Evolutionary conservation across 2,113 vertebrate species (phyloP), one percentile per base, ranked within the genome.

Genomic region (Amazona vittata): DNA sequence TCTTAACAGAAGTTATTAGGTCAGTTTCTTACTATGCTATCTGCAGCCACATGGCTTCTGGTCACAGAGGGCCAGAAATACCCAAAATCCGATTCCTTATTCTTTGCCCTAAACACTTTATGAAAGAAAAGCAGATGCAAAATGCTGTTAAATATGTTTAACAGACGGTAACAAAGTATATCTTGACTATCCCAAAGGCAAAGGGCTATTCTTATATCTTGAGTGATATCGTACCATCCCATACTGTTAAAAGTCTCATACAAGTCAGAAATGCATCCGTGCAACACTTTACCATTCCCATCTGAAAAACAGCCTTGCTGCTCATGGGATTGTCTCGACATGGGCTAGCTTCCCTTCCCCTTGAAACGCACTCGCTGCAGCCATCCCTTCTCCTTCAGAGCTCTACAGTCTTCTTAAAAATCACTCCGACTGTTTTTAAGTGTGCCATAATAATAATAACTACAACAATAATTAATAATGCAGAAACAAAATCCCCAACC

Each of bases 331-430:
- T 49, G 3, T 28, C 20, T 83, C 15, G 22, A 14, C 26, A n/a
- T 0, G 2, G 8, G 22, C 6, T 3, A 31, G 4, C 11, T 43
- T 16, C 17, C 47, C 20, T 46, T 35, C 14, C 9, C 41, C 52
- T 19, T 13, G 57, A 28, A 41, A 9, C 2, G 0, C 0, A 0
- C 39, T 44, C 1, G 0, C 37, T 1, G 4, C 0, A 35, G 83
- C 33, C 14, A 28, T 13, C 14, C 20, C 14, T 69, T 28, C 33
- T 29, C 33, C 18, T 24, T 24, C 0, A 0, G 20, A 83, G 35
- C 8, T 55, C 52, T 16, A 22, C 1, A 0, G 4, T 5, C 25
- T 13, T 17, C n/a, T 46, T 25, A 46, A 76, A 93, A 94, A 43
- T 5, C 0, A 24, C 25, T 69, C 25, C 2, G 1, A 11, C 29